A percentile compares a stretch with the other conserved stretches of the same genome.
Conservation (phyloP, 2,888 invertebrate genomes). For the Bombylius discolor region DNA sequence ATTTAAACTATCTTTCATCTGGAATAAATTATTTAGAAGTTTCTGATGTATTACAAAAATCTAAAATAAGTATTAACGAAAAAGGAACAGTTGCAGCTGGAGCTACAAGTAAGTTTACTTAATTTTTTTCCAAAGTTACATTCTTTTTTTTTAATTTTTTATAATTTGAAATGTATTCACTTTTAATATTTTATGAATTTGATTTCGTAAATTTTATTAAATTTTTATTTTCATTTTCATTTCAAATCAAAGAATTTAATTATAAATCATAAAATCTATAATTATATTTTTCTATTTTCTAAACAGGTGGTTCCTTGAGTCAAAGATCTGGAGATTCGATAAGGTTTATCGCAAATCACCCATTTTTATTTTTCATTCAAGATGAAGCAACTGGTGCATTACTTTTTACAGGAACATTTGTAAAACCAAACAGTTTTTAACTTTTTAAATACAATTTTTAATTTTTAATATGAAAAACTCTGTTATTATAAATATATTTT, state of each 20-base stretch:
- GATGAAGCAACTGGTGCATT: constrained; percentile 51
- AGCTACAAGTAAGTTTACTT: neutral
- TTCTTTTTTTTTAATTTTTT: too few relatives aligned
- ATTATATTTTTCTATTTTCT: too few relatives aligned
- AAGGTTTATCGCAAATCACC: constrained; percentile 51
- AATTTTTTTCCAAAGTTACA: too few relatives aligned
- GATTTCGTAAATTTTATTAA: too few relatives aligned
- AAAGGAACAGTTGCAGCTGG: neutral
- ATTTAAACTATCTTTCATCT: neutral
- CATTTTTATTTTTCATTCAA: constrained; percentile 60
- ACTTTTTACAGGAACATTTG: constrained; percentile 51
- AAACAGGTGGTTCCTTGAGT: too few relatives aligned
- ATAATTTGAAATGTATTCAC: too few relatives aligned
- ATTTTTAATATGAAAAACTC: too few relatives aligned
- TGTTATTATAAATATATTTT: too few relatives aligned
- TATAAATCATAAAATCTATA: constrained; percentile 20
- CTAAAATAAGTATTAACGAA: neutral
- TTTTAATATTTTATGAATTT: too few relatives aligned
- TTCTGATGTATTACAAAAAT: neutral
- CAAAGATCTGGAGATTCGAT: too few relatives aligned
- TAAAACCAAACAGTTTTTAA: constrained; percentile 38
- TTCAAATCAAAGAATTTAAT: constrained; percentile 28
- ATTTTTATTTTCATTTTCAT: neutral
- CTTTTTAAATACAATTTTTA: too few relatives aligned
- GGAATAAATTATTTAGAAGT: neutral